Percentiles rank a stretch among this genome's conserved stretches.
Conservation (phyloP, 2,797 vertebrate genomes). For the Menidia menidia region DNA sequence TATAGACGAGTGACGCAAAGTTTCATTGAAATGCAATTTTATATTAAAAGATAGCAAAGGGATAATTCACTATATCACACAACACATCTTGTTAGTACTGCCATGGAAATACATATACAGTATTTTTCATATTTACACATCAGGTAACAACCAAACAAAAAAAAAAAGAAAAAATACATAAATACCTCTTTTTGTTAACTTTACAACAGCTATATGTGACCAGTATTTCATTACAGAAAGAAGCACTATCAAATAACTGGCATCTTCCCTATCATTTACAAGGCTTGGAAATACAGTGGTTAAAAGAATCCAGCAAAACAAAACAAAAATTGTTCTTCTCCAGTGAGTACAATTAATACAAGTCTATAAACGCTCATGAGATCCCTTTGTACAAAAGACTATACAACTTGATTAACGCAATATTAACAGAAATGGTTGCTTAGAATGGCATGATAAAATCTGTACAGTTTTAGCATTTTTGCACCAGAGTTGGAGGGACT, state of each 20-base stretch:
- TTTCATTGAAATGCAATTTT: conserved; percentile 84
- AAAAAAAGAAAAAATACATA: conserved; percentile 76
- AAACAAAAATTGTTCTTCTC: conserved; percentile 69
- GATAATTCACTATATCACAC: conserved; percentile 86
- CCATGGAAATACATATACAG: conserved; percentile 87
- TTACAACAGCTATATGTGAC: conserved; percentile 86
- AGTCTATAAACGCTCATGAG: conserved; percentile 78
- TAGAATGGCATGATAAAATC: conserved; percentile 66
- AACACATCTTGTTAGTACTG: conserved; percentile 87
- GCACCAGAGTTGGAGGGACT: conserved; percentile 76
- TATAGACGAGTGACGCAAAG: conserved; percentile 37
- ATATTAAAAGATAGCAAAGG: conserved; percentile 89
- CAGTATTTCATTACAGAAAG: conserved; percentile 81
- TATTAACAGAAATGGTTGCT: conserved; percentile 77
- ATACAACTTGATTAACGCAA: conserved; percentile 86
- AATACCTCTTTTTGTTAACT: conserved; percentile 88
- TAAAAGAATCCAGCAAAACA: conserved; percentile 82
- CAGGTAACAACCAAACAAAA: conserved; percentile 78
- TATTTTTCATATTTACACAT: conserved; percentile 87
- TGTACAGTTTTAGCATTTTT: conserved; percentile 78
- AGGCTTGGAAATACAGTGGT: conserved; percentile 84
- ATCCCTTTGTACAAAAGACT: conserved; percentile 92
- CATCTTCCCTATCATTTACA: conserved; percentile 84
- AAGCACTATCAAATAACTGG: conserved; percentile 87
- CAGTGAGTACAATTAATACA: conserved; percentile 85